Conservation (phyloP, 2,797 vertebrate species). For the Rhadinocentrus ornatus region DNA sequence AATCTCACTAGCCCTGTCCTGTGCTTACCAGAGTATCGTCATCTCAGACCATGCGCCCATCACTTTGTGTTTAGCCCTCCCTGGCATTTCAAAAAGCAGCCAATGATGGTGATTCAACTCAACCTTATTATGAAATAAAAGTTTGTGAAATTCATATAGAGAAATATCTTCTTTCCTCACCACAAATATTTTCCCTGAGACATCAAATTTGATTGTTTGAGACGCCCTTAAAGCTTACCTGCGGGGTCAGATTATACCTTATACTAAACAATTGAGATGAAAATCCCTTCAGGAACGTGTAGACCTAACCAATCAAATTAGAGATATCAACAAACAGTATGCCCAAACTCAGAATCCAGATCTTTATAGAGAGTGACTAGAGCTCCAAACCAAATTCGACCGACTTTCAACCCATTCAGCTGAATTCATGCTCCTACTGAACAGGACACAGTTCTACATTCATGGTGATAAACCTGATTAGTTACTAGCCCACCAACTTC, state of each 20-base stretch:
- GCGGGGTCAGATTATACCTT: background rate
- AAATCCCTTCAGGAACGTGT: background rate
- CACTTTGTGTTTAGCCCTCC: background rate
- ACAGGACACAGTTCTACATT: background rate
- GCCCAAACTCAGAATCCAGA: background rate
- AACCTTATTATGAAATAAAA: background rate
- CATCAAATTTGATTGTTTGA: background rate
- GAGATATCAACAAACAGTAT: background rate
- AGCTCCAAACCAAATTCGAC: slow-evolving; percentile 1
- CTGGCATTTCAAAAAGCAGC: too few relatives aligned
- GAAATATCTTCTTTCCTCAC: background rate
- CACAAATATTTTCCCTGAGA: background rate
- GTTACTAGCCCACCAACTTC: background rate
- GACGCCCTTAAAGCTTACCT: slow-evolving; percentile 2
- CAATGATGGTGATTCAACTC: slow-evolving; percentile 5
- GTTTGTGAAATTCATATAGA: background rate
- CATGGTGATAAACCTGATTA: background rate
- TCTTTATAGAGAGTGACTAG: background rate
- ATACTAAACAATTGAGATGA: background rate
- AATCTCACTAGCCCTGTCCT: background rate
- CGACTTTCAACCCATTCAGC: background rate
- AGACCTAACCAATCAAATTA: background rate
- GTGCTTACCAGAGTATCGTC: background rate
- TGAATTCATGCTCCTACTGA: background rate
- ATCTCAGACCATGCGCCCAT: background rate